These are phyloP conservation scores for Cetonia aurata DNA, from an alignment of 2,888 invertebrate genomes.

Conservation along the genomic window DNA sequence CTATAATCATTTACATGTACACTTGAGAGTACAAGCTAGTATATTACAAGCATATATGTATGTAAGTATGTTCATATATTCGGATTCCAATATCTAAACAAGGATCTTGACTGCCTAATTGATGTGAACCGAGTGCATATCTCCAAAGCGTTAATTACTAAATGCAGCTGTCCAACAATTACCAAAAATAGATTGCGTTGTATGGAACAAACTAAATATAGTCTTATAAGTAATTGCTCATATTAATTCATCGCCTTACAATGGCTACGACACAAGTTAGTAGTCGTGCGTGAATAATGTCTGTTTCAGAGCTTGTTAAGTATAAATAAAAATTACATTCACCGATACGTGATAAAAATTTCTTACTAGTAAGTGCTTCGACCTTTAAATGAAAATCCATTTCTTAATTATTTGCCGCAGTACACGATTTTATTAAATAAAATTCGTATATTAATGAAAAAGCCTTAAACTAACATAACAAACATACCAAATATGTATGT, in stretches of 20 bases:
- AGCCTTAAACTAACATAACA: no score
- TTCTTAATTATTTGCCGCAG: background rate
- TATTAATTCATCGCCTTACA: conserved; percentile 17
- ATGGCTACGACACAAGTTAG: no score
- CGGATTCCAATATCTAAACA: conserved; percentile 12
- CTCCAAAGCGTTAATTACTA: conserved; percentile 28
- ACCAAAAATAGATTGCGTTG: conserved; percentile 35
- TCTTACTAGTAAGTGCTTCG: background rate
- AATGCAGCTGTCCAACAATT: conserved; percentile 38
- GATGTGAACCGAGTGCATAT: conserved; percentile 21
- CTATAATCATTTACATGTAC: background rate
- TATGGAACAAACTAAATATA: conserved; percentile 34
- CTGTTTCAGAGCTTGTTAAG: no score
- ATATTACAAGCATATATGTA: background rate
- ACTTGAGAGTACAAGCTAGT: background rate
- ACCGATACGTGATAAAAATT: conserved; percentile 3
- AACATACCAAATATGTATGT: no score
- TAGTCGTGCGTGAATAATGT: no score
- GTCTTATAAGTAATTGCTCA: conserved; percentile 20
- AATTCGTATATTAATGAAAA: background rate
- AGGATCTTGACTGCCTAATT: conserved; percentile 25
- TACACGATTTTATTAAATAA: background rate
- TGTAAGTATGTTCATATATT: background rate
- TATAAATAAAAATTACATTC: no score
- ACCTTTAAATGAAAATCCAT: background rate